phyloP scores from a whole-genome alignment of 2,888 invertebrate species.

The Metallyticus violacea region DNA sequence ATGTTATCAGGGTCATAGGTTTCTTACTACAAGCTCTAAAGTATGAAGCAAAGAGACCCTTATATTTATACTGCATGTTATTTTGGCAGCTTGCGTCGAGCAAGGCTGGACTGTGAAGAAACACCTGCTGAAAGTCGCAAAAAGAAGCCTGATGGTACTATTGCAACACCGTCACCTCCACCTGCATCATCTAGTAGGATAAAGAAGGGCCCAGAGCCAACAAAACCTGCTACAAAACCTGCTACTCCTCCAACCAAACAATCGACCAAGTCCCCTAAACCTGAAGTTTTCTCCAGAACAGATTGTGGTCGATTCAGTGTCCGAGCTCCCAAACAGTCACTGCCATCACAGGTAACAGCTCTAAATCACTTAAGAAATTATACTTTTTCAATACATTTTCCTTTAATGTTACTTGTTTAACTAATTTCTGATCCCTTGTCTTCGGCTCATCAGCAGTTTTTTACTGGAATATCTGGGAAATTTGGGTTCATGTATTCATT shows the following conservation, averaged over 20 bases:
- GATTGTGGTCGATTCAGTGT: constrained; percentile 65
- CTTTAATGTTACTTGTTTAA: too few species aligned
- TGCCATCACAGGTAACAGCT: background rate
- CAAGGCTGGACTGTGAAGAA: constrained; percentile 53
- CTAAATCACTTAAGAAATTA: too few species aligned
- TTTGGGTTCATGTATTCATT: too few species aligned
- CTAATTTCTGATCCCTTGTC: too few species aligned
- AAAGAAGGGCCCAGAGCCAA: constrained; percentile 30
- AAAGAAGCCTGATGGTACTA: constrained; percentile 21
- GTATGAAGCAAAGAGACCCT: too few species aligned
- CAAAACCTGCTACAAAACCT: constrained; percentile 30
- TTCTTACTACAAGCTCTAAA: background rate
- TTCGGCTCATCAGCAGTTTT: too few species aligned
- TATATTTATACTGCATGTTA: too few species aligned
- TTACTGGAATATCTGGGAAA: too few species aligned
- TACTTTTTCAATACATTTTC: too few species aligned
- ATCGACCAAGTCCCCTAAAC: constrained; percentile 25
- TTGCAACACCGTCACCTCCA: constrained; percentile 1
- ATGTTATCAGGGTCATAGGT: background rate
- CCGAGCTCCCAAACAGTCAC: constrained; percentile 43
- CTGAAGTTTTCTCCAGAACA: constrained; percentile 52
- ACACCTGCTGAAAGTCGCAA: constrained; percentile 41
- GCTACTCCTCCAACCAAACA: constrained; percentile 19
- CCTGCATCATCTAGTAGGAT: constrained; percentile 9
- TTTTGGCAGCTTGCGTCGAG: constrained; percentile 57